Conservation (phyloP, 1,140 invertebrate genomes). For the Papilio xuthus region DNA sequence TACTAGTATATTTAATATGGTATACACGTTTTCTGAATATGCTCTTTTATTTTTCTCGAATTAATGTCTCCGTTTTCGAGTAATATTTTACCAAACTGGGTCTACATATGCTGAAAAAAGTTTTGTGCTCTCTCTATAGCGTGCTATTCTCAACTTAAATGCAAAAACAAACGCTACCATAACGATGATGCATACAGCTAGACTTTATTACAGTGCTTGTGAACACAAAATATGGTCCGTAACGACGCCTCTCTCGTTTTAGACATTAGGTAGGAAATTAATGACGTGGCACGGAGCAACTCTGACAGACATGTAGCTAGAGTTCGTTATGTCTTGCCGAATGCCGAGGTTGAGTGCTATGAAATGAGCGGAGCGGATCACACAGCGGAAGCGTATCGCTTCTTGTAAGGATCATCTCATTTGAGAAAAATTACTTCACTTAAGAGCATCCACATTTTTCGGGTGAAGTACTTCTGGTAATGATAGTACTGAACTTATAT, state of each 20-base stretch:
- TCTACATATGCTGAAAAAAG: constrained; percentile 11
- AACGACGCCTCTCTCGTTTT: constrained; percentile 60
- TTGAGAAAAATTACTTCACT: constrained; percentile 30
- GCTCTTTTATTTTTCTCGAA: not conserved
- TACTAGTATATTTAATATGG: too few species aligned
- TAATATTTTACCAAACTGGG: not conserved
- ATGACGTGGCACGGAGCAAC: constrained; percentile 66
- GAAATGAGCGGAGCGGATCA: not conserved
- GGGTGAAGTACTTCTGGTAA: not conserved
- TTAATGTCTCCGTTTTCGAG: not conserved
- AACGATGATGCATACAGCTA: constrained; percentile 47
- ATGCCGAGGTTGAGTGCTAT: constrained; percentile 36
- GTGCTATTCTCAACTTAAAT: not conserved
- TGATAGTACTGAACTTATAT: not conserved
- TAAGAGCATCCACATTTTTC: constrained; percentile 5
- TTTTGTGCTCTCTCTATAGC: not conserved
- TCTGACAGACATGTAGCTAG: constrained; percentile 60
- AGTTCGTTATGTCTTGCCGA: constrained; percentile 61
- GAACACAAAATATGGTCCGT: constrained; percentile 66
- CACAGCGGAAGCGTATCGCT: not conserved
- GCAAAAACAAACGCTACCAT: constrained; percentile 21
- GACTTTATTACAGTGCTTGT: constrained; percentile 55
- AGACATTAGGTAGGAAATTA: constrained; percentile 75
- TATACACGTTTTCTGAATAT: not conserved
- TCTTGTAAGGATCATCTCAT: constrained; percentile 31